These are phyloP conservation scores for Lonchura striata DNA, from an alignment of 2,113 vertebrate genomes.

Conservation along the genomic window DNA sequence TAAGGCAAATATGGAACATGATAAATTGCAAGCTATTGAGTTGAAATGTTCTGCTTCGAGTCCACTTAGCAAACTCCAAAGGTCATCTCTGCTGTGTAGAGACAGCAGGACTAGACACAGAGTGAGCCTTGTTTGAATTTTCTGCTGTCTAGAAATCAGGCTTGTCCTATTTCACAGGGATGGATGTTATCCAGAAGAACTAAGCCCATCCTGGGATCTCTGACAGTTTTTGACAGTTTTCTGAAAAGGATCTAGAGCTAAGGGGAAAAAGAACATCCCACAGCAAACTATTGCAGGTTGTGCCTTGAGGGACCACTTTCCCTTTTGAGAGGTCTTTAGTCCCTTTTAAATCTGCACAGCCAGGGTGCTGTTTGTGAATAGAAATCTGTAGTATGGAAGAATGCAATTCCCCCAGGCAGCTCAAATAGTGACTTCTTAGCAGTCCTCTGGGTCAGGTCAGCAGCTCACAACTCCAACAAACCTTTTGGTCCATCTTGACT, in stretches of 20 bases:
- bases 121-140: background rate
- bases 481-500: background rate
- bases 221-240: background rate
- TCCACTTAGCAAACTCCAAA: slow-evolving; percentile 22
- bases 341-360: background rate
- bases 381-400: background rate
- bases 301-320: background rate
- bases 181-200: background rate
- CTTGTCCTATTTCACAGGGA: background rate
- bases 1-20: background rate
- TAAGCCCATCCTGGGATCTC: background rate
- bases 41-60: slow-evolving; percentile 7
- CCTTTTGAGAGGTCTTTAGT: background rate
- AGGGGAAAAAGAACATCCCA: background rate
- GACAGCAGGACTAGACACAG: background rate
- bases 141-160: background rate
- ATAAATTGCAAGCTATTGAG: background rate
- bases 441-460: background rate
- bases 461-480: background rate
- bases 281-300: background rate
- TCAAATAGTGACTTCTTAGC: background rate
- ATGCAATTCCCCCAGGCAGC: background rate
- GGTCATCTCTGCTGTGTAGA: slow-evolving; percentile 21
- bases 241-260: background rate
- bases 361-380: background rate